These are phyloP conservation scores for Zoanthus sansibaricus DNA, from an alignment of 92 coral and sea anemone genomes.

Conservation along the genomic window DNA sequence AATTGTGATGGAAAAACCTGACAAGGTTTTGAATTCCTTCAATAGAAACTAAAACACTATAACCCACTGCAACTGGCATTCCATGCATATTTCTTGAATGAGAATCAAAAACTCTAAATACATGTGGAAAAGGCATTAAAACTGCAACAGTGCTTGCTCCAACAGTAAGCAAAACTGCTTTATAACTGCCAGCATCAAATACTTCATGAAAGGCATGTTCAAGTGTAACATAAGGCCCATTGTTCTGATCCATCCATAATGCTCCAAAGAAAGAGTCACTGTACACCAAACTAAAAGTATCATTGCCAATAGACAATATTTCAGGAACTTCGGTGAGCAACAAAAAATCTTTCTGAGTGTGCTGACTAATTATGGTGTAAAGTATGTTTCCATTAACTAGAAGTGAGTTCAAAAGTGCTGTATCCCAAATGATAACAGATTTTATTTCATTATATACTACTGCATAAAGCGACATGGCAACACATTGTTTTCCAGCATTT, in stretches of 20 bases:
- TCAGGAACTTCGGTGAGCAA: slow-evolving; percentile 48
- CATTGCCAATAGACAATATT: slow-evolving; percentile 3
- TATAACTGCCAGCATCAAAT: slow-evolving; percentile 31
- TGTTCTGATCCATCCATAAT: slow-evolving; percentile 20
- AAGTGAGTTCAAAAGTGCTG: slow-evolving; percentile 22
- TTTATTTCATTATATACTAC: slow-evolving; percentile 23
- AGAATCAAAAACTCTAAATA: slow-evolving; percentile 55
- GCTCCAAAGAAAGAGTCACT: slow-evolving; percentile 43
- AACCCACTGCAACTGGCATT: slow-evolving; percentile 21
- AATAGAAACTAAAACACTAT: slow-evolving; percentile 44
- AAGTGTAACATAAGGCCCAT: slow-evolving; percentile 26
- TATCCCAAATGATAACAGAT: slow-evolving; percentile 7
- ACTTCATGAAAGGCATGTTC: slow-evolving; percentile 39
- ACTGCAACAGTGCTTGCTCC: slow-evolving; percentile 34
- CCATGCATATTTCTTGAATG: slow-evolving; percentile 52
- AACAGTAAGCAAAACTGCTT: slow-evolving; percentile 31
- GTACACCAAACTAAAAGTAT: slow-evolving; percentile 4
- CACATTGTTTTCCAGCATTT: slow-evolving; percentile 43
- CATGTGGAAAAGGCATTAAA: slow-evolving; percentile 40
- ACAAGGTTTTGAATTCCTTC: slow-evolving; percentile 46
- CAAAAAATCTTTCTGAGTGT: slow-evolving; percentile 6
- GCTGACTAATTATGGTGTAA: slow-evolving; percentile 11
- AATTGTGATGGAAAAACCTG: slow-evolving; percentile 29
- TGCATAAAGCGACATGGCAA: slow-evolving; percentile 26
- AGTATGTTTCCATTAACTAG: slow-evolving; percentile 23